Evolutionary conservation across 2,888 invertebrate species (phyloP).

Genomic region (Callimorpha dominula): DNA sequence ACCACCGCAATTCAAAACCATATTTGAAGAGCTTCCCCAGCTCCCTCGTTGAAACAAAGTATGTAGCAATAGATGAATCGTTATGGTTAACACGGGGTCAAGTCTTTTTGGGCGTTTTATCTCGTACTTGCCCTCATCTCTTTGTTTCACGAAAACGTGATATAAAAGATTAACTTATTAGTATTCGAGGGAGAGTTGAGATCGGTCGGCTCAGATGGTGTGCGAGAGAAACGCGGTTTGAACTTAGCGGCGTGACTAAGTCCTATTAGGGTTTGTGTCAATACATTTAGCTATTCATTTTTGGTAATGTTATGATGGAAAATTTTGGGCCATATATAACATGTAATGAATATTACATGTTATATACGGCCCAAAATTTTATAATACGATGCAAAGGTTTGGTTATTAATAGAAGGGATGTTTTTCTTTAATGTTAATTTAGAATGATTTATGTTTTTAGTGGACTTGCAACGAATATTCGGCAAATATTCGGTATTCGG

Average conservation of each 20-base stretch:
- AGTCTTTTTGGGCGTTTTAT: conserved; percentile 67
- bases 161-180: conserved; percentile 86
- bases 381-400: background rate
- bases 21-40: conserved; percentile 56
- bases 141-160: conserved; percentile 85
- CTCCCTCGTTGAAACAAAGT: conserved; percentile 45
- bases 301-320: conserved; percentile 27
- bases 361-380: too few relatives aligned
- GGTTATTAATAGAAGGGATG: background rate
- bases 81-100: conserved; percentile 59
- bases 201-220: conserved; percentile 72
- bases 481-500: too few relatives aligned
- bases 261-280: conserved; percentile 47
- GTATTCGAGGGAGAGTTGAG: conserved; percentile 76
- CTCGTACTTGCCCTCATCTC: conserved; percentile 80
- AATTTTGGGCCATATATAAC: conserved; percentile 12
- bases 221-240: conserved; percentile 57
- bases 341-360: background rate
- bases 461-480: too few relatives aligned
- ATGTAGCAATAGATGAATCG: conserved; percentile 35
- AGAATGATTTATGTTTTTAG: too few relatives aligned
- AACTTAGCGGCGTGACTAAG: conserved; percentile 49
- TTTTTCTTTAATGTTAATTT: too few relatives aligned
- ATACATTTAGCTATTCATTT: conserved; percentile 48
- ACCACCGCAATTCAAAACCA: conserved; percentile 72